These are phyloP conservation scores for Mnemiopsis leidyi DNA, from an alignment of 37 sponge, comb jelly and placozoan species.

Conservation along the genomic window DNA sequence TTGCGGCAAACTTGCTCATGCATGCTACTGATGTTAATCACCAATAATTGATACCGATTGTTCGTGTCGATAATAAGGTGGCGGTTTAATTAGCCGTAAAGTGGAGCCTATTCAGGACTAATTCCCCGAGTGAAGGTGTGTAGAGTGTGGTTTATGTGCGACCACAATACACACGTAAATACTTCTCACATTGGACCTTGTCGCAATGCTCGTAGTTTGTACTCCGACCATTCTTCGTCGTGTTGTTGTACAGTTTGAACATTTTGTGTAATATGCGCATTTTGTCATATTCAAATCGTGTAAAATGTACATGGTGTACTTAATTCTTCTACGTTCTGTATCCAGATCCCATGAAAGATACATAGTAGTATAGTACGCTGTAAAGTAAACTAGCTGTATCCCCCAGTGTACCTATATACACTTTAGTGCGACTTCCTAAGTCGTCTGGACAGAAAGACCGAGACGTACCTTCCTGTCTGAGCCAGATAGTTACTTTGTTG, in stretches of 20 bases:
- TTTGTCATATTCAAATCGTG: no score
- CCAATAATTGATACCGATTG: not conserved
- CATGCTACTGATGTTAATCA: not conserved
- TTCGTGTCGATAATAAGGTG: no score
- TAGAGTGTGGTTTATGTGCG: not conserved
- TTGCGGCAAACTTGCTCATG: not conserved
- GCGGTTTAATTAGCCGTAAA: not conserved
- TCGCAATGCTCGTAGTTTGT: no score
- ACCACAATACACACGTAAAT: not conserved
- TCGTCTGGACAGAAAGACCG: not conserved
- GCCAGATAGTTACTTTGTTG: not conserved
- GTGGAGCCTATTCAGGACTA: not conserved
- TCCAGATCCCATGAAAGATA: no score
- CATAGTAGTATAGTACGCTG: no score
- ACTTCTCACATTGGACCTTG: not conserved
- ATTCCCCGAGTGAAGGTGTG: not conserved
- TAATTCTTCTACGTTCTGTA: no score
- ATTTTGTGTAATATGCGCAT: no score
- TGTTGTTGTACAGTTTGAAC: no score
- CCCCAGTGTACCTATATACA: not conserved
- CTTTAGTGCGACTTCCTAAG: not conserved
- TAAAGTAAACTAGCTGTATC: no score
- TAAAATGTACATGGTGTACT: no score
- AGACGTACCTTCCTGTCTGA: not conserved
- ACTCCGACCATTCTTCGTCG: no score